Evolutionary conservation across 2,113 vertebrate genomes (phyloP).

Genomic region (Gila orcuttii): DNA sequence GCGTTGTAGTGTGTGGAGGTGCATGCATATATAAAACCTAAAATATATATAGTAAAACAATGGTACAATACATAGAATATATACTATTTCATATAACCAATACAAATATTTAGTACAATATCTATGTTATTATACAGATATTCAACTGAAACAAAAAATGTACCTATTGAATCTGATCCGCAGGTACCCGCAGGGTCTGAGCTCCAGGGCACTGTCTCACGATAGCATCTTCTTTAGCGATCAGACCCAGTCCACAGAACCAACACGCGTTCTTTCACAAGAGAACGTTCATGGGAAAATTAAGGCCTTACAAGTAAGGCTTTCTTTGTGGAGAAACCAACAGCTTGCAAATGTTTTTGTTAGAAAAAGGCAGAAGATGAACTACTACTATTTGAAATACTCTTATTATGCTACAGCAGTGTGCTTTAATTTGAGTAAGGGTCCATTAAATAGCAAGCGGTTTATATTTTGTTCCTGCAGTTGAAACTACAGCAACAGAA

Average conservation of each 20-base stretch:
- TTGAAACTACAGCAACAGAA: slow-evolving; percentile 82
- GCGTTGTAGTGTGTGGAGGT: no score
- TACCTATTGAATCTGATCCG: background rate
- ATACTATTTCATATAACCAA: no score
- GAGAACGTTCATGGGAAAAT: slow-evolving; percentile 85
- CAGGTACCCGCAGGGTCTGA: slow-evolving; percentile 77
- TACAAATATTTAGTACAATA: no score
- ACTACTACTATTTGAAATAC: background rate
- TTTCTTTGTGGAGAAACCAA: background rate
- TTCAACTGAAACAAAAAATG: no score
- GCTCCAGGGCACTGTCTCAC: slow-evolving; percentile 85
- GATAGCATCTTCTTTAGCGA: slow-evolving; percentile 90
- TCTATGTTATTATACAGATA: no score
- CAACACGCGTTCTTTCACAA: slow-evolving; percentile 84
- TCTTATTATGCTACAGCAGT: background rate
- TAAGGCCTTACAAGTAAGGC: slow-evolving; percentile 83
- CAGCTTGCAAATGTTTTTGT: background rate
- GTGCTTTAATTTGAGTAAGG: background rate
- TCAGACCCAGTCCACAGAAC: slow-evolving; percentile 72
- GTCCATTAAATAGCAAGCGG: background rate
- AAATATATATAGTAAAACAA: no score
- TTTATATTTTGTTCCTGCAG: slow-evolving; percentile 62
- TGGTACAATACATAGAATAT: no score
- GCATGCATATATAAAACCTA: no score
- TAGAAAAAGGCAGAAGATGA: background rate